These are phyloP conservation scores for Acrocera orbiculus DNA, from an alignment of 2,888 invertebrate species.

Conservation along the genomic window DNA sequence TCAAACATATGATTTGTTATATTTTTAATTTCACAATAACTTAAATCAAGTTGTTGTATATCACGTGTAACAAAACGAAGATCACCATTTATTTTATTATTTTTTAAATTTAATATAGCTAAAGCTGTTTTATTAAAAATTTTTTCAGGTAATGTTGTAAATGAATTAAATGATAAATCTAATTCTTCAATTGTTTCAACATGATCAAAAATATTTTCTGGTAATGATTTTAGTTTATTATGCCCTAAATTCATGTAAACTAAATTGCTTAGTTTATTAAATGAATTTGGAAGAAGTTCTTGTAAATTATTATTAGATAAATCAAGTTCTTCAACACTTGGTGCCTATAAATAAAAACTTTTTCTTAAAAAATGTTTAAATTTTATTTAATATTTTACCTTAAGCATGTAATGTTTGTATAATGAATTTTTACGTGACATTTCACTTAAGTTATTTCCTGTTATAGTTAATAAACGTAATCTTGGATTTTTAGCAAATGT, in stretches of 20 bases:
- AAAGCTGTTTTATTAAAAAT: slow-evolving; percentile 51
- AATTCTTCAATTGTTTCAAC: slow-evolving; percentile 50
- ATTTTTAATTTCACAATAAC: slow-evolving; percentile 46
- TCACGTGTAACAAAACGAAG: slow-evolving; percentile 42
- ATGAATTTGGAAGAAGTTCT: slow-evolving; percentile 43
- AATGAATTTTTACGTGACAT: slow-evolving; percentile 19
- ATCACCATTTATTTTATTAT: slow-evolving; percentile 47
- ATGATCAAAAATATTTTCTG: slow-evolving; percentile 36
- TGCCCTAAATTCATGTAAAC: slow-evolving; percentile 49
- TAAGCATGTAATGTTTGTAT: slow-evolving; percentile 22
- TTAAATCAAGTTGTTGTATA: slow-evolving; percentile 48
- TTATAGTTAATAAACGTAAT: slow-evolving; percentile 45
- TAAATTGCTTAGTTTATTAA: slow-evolving; percentile 44
- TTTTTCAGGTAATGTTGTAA: slow-evolving; percentile 42
- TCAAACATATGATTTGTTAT: slow-evolving; percentile 48
- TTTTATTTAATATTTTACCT: slow-evolving; percentile 15
- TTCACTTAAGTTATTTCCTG: slow-evolving; percentile 42
- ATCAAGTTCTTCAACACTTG: slow-evolving; percentile 51
- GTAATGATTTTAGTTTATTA: slow-evolving; percentile 41
- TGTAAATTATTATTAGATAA: slow-evolving; percentile 51
- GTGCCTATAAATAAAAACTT: slow-evolving; percentile 23
- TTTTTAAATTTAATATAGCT: slow-evolving; percentile 48
- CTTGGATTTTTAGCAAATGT: slow-evolving; percentile 50
- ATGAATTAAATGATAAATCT: slow-evolving; percentile 51
- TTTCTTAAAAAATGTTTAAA: background rate